Conservation (phyloP, 1,140 invertebrate species). For the Hestina assimilis region DNA sequence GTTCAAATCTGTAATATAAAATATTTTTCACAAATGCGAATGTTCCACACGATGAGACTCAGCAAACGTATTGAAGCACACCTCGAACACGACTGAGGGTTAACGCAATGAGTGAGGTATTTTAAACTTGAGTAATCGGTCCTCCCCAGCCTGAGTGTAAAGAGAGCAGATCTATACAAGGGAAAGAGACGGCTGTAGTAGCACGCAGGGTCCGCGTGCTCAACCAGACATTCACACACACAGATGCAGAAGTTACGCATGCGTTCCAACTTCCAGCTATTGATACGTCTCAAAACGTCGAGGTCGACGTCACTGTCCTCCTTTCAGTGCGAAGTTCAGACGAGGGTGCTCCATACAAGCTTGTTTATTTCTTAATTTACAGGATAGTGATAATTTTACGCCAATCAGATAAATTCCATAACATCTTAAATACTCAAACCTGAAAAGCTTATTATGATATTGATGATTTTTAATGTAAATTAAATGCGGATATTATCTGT, state of each 20-base stretch:
- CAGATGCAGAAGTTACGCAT: constrained; percentile 57
- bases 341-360: constrained; percentile 21
- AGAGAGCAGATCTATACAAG: constrained; percentile 42
- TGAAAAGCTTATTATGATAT: neutral
- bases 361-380: constrained; percentile 16
- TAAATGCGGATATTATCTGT: neutral
- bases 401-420: constrained; percentile 1
- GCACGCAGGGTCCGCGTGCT: constrained; percentile 65
- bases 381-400: constrained; percentile 13
- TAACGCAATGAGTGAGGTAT: constrained; percentile 55
- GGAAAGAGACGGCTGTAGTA: constrained; percentile 47
- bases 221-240: constrained; percentile 57
- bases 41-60: constrained; percentile 37
- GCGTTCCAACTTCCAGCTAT: constrained; percentile 51
- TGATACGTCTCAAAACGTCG: constrained; percentile 55
- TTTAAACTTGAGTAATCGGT: constrained; percentile 70
- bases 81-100: constrained; percentile 66
- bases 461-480: too few species aligned
- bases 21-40: constrained; percentile 54
- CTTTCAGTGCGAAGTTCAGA: constrained; percentile 60
- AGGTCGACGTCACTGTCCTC: constrained; percentile 65
- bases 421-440: neutral
- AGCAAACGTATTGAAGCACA: constrained; percentile 46
- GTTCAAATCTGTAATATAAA: constrained; percentile 51
- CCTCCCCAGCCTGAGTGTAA: constrained; percentile 49